phyloP scores from a whole-genome alignment of 1,140 invertebrate genomes.

The Ceratosolen fusciceps region DNA sequence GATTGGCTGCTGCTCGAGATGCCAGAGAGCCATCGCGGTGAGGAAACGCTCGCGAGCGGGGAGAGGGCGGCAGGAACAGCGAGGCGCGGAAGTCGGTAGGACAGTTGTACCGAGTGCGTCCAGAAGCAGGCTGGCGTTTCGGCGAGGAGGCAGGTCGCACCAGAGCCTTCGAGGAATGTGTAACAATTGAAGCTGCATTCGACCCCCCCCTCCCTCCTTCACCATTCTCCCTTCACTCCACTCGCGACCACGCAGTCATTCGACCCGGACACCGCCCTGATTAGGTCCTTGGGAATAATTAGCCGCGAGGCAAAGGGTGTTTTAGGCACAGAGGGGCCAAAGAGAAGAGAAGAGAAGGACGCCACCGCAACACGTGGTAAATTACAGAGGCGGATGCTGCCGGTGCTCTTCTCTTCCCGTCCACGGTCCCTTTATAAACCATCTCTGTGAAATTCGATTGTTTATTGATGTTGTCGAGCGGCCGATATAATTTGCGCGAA shows the following conservation, averaged over 20 bases:
- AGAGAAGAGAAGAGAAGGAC: no score
- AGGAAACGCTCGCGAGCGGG: neutral
- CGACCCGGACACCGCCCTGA: no score
- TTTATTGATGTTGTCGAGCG: neutral
- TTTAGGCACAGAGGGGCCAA: no score
- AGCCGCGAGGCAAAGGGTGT: no score
- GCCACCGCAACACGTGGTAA: conserved; percentile 10
- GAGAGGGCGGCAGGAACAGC: neutral
- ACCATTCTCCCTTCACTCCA: no score
- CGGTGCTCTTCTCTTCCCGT: no score
- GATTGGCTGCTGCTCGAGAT: conserved; percentile 56
- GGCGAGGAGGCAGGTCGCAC: neutral
- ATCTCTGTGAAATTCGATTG: conserved; percentile 4
- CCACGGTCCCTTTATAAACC: neutral
- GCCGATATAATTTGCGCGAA: no score
- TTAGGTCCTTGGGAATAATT: no score
- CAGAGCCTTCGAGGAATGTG: neutral
- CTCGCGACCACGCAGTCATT: no score
- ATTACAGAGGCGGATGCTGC: conserved; percentile 10
- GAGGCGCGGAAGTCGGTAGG: no score
- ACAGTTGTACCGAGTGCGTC: neutral
- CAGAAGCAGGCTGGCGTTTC: neutral
- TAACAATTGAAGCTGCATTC: neutral
- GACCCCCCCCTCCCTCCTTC: no score
- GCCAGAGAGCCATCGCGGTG: neutral